These are phyloP conservation scores for Steatornis caripensis DNA, from an alignment of 2,113 vertebrate species.

Conservation along the genomic window DNA sequence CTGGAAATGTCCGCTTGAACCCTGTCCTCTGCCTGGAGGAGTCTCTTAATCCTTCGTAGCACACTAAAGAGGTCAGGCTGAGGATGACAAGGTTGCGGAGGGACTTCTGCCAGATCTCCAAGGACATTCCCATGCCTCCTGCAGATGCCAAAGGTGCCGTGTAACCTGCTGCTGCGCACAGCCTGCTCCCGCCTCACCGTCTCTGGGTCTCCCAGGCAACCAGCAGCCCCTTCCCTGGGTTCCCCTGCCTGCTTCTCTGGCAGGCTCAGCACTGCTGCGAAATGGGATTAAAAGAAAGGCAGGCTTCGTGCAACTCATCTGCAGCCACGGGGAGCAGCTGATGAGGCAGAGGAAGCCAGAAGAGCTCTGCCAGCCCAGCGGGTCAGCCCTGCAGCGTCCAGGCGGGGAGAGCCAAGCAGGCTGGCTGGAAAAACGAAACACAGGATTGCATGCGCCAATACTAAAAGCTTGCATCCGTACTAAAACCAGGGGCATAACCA, in stretches of 20 bases:
- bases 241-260: not conserved
- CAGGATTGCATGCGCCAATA: not conserved
- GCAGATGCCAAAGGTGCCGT: accelerated
- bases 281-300: not conserved
- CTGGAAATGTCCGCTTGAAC: not conserved
- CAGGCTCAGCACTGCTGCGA: not conserved
- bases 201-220: not conserved
- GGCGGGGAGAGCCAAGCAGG: not conserved
- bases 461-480: not conserved
- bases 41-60: not conserved
- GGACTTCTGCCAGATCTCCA: not conserved
- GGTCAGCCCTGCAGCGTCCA: not conserved
- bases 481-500: not conserved
- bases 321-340: not conserved
- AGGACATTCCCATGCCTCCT: not conserved
- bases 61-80: not conserved
- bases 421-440: accelerated
- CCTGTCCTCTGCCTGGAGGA: not conserved
- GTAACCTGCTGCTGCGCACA: accelerated
- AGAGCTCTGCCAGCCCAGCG: not conserved
- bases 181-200: not conserved
- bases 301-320: not conserved
- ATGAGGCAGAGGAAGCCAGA: not conserved
- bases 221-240: not conserved
- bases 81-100: not conserved